phyloP scores from a whole-genome alignment of 2,888 invertebrate genomes.

The Malthinus seriepunctatus region DNA sequence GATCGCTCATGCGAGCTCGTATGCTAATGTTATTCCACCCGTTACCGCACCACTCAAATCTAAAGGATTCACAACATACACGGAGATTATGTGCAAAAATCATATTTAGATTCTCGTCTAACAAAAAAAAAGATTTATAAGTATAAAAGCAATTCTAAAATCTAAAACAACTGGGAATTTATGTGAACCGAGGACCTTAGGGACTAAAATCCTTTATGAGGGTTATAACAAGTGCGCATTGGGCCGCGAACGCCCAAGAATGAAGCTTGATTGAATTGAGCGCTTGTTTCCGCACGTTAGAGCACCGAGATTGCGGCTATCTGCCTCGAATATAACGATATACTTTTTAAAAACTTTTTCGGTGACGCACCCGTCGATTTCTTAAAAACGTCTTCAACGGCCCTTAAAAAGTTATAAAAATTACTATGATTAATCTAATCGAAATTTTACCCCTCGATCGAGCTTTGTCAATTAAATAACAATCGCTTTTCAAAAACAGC shows the following conservation, averaged over 20 bases:
- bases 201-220: slow-evolving; percentile 31
- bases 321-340: slow-evolving; percentile 36
- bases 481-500: too few species aligned
- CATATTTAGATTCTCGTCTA: slow-evolving; percentile 12
- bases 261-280: slow-evolving; percentile 49
- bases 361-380: too few species aligned
- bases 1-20: slow-evolving; percentile 39
- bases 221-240: slow-evolving; percentile 43
- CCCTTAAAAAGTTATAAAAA: too few species aligned
- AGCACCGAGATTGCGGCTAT: slow-evolving; percentile 45
- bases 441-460: too few species aligned
- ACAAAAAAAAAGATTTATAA: not conserved
- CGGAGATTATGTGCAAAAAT: slow-evolving; percentile 8
- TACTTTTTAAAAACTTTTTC: slow-evolving; percentile 19
- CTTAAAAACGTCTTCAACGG: too few species aligned
- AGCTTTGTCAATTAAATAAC: too few species aligned
- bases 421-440: too few species aligned
- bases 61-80: slow-evolving; percentile 10
- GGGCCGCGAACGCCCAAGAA: slow-evolving; percentile 43
- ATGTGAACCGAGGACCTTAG: slow-evolving; percentile 11
- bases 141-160: slow-evolving; percentile 12
- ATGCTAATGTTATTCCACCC: slow-evolving; percentile 40
- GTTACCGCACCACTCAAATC: not conserved
- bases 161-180: slow-evolving; percentile 10
- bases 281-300: slow-evolving; percentile 50